A percentile compares a stretch with the other conserved stretches of the same genome.
Evolutionary conservation across 2,113 vertebrate species (phyloP).

Genomic region (Mus spicilegus): DNA sequence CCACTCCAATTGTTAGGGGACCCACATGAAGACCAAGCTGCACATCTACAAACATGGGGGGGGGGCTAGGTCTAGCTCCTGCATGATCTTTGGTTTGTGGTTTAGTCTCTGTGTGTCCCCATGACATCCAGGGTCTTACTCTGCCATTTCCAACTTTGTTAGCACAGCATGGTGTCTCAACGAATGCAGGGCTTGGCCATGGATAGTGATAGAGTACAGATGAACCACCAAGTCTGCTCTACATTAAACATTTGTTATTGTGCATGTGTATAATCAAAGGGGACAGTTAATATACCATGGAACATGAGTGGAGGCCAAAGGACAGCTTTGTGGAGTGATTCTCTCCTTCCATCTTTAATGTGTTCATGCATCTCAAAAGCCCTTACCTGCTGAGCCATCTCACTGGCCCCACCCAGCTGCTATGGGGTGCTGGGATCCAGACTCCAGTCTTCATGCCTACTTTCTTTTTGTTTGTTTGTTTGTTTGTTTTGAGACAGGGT

Average conservation of each 20-base stretch:
- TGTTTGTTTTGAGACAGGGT: too few species aligned
- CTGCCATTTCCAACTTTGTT: background rate
- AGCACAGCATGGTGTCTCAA: too few species aligned
- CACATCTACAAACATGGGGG: too few species aligned
- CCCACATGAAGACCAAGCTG: too few species aligned
- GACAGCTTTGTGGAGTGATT: background rate
- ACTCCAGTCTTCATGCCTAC: background rate
- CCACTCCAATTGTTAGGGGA: too few species aligned
- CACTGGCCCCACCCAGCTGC: background rate
- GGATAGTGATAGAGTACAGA: too few species aligned
- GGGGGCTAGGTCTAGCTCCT: too few species aligned
- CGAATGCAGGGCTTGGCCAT: background rate
- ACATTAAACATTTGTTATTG: background rate
- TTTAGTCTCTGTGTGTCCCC: too few species aligned
- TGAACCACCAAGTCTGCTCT: background rate
- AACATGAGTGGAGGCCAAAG: background rate
- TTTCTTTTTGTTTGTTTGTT: too few species aligned
- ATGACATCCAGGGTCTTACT: background rate
- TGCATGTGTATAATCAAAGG: background rate
- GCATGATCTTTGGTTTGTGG: too few species aligned
- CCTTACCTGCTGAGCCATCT: background rate
- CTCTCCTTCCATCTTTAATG: background rate
- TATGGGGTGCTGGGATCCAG: background rate
- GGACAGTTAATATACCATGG: background rate
- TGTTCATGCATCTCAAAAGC: background rate